A percentile compares a stretch with the other conserved stretches of the same genome.
Conservation (phyloP, 1,140 invertebrate genomes). For the Hycleus phaleratus region DNA sequence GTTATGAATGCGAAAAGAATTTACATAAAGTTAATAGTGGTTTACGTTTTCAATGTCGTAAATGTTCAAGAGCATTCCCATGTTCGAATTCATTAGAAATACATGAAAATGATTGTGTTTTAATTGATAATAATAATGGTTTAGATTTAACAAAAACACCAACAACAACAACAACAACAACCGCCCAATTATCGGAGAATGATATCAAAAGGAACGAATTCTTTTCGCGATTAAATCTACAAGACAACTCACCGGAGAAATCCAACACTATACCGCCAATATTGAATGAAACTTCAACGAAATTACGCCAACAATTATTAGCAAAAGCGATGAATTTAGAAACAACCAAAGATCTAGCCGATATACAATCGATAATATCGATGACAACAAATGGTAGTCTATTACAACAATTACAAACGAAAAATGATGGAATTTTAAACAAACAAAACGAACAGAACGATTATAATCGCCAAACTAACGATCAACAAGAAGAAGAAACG, state of each 20-base stretch:
- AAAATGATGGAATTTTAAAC: conserved; percentile 40
- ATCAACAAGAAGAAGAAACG: conserved; percentile 60
- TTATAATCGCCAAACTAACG: not conserved
- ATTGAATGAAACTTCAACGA: conserved; percentile 5
- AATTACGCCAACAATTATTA: conserved; percentile 23
- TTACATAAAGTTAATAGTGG: conserved; percentile 53
- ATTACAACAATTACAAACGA: conserved; percentile 48
- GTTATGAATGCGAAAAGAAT: conserved; percentile 62
- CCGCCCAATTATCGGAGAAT: conserved; percentile 40
- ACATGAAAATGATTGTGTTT: conserved; percentile 52
- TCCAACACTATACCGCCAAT: not conserved
- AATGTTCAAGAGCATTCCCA: conserved; percentile 67
- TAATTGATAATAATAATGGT: conserved; percentile 27
- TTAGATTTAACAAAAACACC: conserved; percentile 22
- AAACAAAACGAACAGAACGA: conserved; percentile 33
- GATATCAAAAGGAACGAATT: conserved; percentile 64
- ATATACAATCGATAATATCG: conserved; percentile 73
- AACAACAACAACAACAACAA: too few relatives aligned
- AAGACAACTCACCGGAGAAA: conserved; percentile 50
- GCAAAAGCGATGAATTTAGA: conserved; percentile 32
- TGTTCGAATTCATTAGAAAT: conserved; percentile 61
- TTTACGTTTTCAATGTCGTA: conserved; percentile 61
- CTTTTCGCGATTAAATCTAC: conserved; percentile 69
- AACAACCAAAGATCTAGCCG: conserved; percentile 65
- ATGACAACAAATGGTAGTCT: conserved; percentile 60